Base-by-base conservation (phyloP, 2,113 vertebrate genomes). In the Meriones unguiculatus region DNA sequence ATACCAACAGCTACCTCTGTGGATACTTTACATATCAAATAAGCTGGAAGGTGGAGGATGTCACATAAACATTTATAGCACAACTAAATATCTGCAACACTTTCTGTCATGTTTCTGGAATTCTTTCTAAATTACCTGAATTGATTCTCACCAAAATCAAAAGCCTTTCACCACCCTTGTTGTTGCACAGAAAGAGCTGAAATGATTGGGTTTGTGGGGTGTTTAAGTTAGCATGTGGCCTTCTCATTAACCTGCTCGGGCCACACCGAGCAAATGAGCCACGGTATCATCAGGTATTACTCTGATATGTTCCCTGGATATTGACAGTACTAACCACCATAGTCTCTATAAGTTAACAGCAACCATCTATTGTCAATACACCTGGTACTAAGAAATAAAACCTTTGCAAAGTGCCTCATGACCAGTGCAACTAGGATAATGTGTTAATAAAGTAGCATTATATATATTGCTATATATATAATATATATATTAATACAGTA, bases 241-340 rank as follows among this genome's bases (percentile, higher is more conserved):
- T 57, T 17, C 50, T 32, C 24, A 38, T 46, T 52, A 50, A 11
- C 41, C 38, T 35, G 25, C 15, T 18, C 0, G 46, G 12, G 67
- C 50, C 30, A 3, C 1, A 2, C 5, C 62, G 72, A 90, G 10
- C 46, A 35, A 80, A 46, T 11, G 24, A 87, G 30, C 7, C 38
- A 4, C 62, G 5, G 46, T 18, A 69, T 22, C 28, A 50, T 24
- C 32, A 69, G 5, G 46, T 18, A 69, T 22, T 25, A 50, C 15
- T 50, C 5, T 70, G 9, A 11, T 8, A 1, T 57, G 50, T 28
- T 46, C n/a, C 30, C 11, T 0, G 0, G 30, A 17, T 20, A 3
- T 17, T 25, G 7, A 10, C 5, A 64, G 14, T 38, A 7, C 14
- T 81, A 22, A 20, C n/a, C 5, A 59, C 22, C 4, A 4, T 54